Evolutionary conservation across 2,113 vertebrate genomes (phyloP).

Genomic region (Silurus asotus): DNA sequence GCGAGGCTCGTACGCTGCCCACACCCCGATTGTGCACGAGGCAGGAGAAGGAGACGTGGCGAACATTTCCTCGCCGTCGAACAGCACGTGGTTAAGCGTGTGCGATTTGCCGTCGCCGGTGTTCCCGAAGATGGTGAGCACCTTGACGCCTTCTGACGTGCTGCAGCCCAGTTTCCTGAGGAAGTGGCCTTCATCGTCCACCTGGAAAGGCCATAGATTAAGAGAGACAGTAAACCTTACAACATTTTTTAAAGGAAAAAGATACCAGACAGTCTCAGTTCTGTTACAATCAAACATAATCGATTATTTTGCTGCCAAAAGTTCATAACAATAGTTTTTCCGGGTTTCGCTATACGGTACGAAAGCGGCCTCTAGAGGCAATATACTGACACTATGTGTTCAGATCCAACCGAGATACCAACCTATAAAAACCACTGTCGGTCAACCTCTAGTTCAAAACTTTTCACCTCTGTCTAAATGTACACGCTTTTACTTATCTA

Average conservation of each 20-base stretch:
- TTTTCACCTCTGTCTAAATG: no score
- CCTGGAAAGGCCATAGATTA: slow-evolving; percentile 56
- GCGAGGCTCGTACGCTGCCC: slow-evolving; percentile 74
- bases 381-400: no score
- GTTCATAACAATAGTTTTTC: no score
- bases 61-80: slow-evolving; percentile 70
- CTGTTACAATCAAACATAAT: background rate
- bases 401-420: no score
- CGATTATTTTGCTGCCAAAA: background rate
- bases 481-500: no score
- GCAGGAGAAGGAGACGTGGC: slow-evolving; percentile 76
- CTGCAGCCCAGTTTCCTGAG: slow-evolving; percentile 69
- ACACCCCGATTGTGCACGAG: slow-evolving; percentile 80
- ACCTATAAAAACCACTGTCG: no score
- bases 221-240: background rate
- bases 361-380: no score
- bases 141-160: slow-evolving; percentile 70
- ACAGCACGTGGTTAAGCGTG: slow-evolving; percentile 79
- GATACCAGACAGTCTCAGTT: background rate
- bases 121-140: slow-evolving; percentile 82
- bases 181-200: slow-evolving; percentile 67
- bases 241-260: background rate
- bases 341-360: no score
- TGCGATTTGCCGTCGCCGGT: slow-evolving; percentile 84
- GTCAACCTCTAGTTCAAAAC: no score